Conservation (phyloP, 2,888 invertebrate species). For the Pemphredon lugubris region DNA sequence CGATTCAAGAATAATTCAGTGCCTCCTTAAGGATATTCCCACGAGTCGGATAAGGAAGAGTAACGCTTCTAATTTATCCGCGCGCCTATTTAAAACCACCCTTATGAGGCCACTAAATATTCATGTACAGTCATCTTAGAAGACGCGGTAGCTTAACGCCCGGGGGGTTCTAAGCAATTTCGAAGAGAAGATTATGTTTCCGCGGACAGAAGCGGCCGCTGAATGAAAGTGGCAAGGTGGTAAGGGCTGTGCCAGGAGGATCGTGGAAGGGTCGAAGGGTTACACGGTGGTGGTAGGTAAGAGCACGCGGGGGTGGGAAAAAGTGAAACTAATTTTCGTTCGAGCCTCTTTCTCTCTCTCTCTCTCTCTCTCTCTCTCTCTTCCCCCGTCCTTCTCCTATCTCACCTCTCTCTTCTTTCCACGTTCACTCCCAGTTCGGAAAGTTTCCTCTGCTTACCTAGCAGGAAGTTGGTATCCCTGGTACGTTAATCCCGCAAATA, state of each 20-base stretch:
- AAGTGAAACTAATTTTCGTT: slow-evolving; percentile 69
- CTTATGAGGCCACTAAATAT: slow-evolving; percentile 56
- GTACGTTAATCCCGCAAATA: slow-evolving; percentile 67
- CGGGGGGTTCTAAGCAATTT: slow-evolving; percentile 61
- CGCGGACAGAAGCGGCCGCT: slow-evolving; percentile 49
- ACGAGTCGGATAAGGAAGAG: background rate
- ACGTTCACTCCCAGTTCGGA: slow-evolving; percentile 35
- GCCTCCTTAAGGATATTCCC: background rate
- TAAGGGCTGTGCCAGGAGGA: slow-evolving; percentile 3
- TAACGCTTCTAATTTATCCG: slow-evolving; percentile 36
- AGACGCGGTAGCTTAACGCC: slow-evolving; percentile 28
- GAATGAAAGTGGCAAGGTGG: slow-evolving; percentile 46
- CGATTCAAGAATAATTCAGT: no score
- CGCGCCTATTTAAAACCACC: slow-evolving; percentile 33
- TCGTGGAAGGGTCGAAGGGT: slow-evolving; percentile 1
- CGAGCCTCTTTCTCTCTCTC: slow-evolving; percentile 44
- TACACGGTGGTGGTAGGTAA: slow-evolving; percentile 1
- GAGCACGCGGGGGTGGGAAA: slow-evolving; percentile 35
- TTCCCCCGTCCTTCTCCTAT: no score
- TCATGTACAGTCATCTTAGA: slow-evolving; percentile 50
- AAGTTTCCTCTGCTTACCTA: slow-evolving; percentile 65
- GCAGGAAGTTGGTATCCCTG: slow-evolving; percentile 64
- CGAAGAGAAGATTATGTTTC: slow-evolving; percentile 65
- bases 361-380: slow-evolving; percentile 26
- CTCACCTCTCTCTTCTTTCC: slow-evolving; percentile 32